Evolutionary conservation across 2,797 vertebrate genomes (phyloP).

Genomic region (Smutsia gigantea): DNA sequence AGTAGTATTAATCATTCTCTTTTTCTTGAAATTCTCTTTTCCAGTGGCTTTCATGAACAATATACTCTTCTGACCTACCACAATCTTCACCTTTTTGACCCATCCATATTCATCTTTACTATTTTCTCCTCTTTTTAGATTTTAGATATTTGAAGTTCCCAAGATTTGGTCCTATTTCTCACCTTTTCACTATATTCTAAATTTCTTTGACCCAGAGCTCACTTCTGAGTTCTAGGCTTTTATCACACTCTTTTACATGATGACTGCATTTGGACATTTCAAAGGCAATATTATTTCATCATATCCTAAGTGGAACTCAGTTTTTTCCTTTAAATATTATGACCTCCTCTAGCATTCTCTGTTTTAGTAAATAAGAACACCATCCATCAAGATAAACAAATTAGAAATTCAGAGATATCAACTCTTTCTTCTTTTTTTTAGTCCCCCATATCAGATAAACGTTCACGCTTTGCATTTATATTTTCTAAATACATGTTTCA

Average conservation of each 20-base stretch:
- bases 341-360: neutral
- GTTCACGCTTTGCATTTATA: neutral
- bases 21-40: constrained; percentile 1
- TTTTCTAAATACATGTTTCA: neutral
- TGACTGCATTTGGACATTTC: neutral
- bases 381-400: neutral
- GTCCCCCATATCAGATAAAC: neutral
- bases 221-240: neutral
- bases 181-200: neutral
- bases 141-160: neutral
- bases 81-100: neutral
- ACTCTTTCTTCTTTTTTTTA: neutral
- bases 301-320: neutral
- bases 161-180: neutral
- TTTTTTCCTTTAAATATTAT: neutral
- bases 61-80: neutral
- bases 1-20: neutral
- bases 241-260: neutral
- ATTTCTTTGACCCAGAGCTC: neutral
- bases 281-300: neutral
- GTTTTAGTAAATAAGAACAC: neutral
- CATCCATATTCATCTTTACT: neutral
- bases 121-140: neutral
- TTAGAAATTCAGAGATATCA: neutral
- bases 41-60: neutral